phyloP scores from a whole-genome alignment of 2,888 invertebrate species.

The Conops quadrifasciatus region DNA sequence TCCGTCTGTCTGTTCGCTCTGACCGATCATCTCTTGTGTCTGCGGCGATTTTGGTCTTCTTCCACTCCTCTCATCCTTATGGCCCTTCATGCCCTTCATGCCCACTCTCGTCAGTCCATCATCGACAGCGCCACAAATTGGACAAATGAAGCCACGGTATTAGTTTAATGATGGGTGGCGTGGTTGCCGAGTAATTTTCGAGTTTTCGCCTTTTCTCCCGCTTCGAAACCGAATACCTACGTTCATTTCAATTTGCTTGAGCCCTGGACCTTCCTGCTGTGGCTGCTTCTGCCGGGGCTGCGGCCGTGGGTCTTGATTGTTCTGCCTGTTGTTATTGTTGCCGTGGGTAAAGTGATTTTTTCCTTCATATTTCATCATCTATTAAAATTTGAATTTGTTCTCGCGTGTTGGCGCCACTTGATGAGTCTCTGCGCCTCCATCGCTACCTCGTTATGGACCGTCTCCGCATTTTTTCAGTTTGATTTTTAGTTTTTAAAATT shows the following conservation, averaged over 20 bases:
- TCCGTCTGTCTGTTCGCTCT: slow-evolving; percentile 1
- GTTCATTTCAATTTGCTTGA: slow-evolving; percentile 15
- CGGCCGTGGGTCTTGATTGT: slow-evolving; percentile 4
- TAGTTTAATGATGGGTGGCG: slow-evolving; percentile 49
- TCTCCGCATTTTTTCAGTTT: slow-evolving; percentile 16
- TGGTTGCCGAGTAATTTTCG: slow-evolving; percentile 53
- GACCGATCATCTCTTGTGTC: too few relatives aligned
- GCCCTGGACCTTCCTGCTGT: background rate
- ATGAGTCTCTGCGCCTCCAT: background rate
- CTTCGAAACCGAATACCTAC: background rate
- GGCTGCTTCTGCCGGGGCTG: background rate
- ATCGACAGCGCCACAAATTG: slow-evolving; percentile 44
- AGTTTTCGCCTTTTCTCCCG: slow-evolving; percentile 54
- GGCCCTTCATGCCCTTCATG: background rate
- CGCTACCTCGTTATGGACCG: slow-evolving; percentile 34
- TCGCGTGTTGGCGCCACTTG: slow-evolving; percentile 53
- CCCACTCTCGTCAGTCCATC: background rate
- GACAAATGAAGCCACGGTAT: slow-evolving; percentile 52
- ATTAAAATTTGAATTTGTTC: slow-evolving; percentile 56
- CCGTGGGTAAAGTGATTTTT: slow-evolving; percentile 35
- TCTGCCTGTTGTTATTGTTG: slow-evolving; percentile 34
- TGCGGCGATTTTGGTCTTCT: too few relatives aligned
- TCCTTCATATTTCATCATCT: slow-evolving; percentile 34
- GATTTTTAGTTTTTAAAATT: slow-evolving; percentile 55
- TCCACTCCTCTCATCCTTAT: background rate